These are phyloP conservation scores for Lasioglossum lativentre DNA, from an alignment of 2,888 invertebrate species.

Conservation along the genomic window DNA sequence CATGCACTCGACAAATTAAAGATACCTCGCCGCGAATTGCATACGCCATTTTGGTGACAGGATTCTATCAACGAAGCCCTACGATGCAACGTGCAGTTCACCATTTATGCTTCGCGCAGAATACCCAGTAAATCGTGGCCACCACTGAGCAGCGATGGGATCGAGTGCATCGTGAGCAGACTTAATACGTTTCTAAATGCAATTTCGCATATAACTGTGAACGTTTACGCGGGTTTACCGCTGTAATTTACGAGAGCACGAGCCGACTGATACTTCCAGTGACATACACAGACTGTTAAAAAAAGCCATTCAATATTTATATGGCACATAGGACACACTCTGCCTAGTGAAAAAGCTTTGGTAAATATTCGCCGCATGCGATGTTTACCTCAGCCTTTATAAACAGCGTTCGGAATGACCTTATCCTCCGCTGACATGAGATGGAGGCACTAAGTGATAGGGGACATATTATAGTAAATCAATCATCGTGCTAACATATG, in stretches of 20 bases:
- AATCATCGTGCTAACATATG: too few relatives aligned
- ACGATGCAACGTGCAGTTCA: neutral
- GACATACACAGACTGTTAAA: neutral
- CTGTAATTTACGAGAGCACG: neutral
- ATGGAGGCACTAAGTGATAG: too few relatives aligned
- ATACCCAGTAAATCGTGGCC: neutral
- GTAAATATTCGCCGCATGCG: too few relatives aligned
- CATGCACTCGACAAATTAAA: conserved; percentile 62
- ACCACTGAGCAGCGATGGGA: neutral
- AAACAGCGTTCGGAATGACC: too few relatives aligned
- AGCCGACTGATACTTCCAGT: neutral
- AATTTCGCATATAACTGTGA: neutral
- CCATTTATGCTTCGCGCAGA: neutral
- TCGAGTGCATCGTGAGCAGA: neutral
- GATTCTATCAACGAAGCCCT: conserved; percentile 33
- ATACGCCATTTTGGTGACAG: conserved; percentile 41
- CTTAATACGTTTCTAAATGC: neutral
- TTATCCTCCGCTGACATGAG: too few relatives aligned
- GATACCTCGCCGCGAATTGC: conserved; percentile 49
- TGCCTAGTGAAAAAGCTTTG: too few relatives aligned
- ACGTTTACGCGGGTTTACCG: neutral
- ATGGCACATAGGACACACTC: neutral
- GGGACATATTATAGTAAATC: too few relatives aligned
- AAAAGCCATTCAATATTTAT: neutral
- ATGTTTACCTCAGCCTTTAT: too few relatives aligned